Evolutionary conservation across 2,113 vertebrate genomes (phyloP), one percentile per base, ranked within the genome.

Genomic region (Bufo gargarizans): DNA sequence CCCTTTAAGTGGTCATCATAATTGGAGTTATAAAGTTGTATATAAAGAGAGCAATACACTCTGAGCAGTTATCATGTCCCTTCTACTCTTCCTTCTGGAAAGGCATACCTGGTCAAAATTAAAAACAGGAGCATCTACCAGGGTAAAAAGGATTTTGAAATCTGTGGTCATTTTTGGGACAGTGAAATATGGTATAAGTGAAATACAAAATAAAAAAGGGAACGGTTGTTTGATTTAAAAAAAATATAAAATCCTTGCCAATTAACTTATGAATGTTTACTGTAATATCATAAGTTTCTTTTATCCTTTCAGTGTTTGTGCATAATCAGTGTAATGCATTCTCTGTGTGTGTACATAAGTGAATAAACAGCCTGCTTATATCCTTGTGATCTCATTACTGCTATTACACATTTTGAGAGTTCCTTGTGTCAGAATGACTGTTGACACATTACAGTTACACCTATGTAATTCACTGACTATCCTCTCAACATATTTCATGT

Each of bases 361-460:
- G 55, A 81, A 81, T 45, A 81, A 81, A 81, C 20, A 71, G n/a
- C 22, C 20, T 43, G n/a, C 22, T 19, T 81, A 45, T 81, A 45
- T 81, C 79, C 33, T 47, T 81, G 56, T 81, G 79, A 59, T 81
- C 13, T 81, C 56, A 81, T 81, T 81, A 81, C 22, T 81, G 58
- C n/a, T n/a, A n/a, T 4, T 77, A 13, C n/a, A 10, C 9, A 77
- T n/a, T 77, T 55, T 50, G 10, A 50, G 33, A 17, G 45, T 19
- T 10, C 19, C 19, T 50, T 20, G 45, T 49, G 74, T 77, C 50
- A n/a, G 20, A 22, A 77, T 53, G 69, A 14, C 20, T 20, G 6
- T 72, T 72, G 33, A 58, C 69, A 72, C 4, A 72, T 43, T 43
- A 14, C 20, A 16, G 1, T 72, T 72, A 45, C 69, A 69, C 22